Evolutionary conservation across 2,888 invertebrate genomes (phyloP), one percentile per base, ranked within the genome.

Genomic region (Macroteleia sp.): DNA sequence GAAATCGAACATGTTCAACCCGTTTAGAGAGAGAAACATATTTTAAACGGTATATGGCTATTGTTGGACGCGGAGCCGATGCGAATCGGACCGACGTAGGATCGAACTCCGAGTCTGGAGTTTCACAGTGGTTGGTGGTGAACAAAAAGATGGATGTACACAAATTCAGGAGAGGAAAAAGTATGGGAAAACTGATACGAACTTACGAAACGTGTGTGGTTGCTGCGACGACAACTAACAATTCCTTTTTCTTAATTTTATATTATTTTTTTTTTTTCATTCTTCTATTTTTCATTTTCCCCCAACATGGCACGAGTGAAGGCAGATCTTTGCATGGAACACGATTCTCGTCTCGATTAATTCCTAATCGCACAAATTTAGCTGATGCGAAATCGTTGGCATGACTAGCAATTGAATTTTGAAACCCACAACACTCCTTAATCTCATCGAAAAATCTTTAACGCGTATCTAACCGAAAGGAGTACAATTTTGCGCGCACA

Each of bases 1-100:
- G 87, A 88, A 89, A 90, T 90, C 89, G 90, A 91, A 89, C 89
- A 87, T 89, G 86, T 87, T 87, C 87, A 86, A 89, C 87, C 87
- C 88, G 83, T 89, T 85, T 86, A 82, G 82, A 83, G 86, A 87
- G 85, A 84, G 82, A 86, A 87, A 88, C 86, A 83, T 81, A 82
- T 77, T 82, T 75, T 66, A 70, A 79, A 80, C 76, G 71, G 67
- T 78, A 52, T 66, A 62, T 59, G 69, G 61, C 64, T 67, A 73
- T 73, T 61, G 74, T 62, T 50, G 34, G 8, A 25, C 69, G 32
- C 36, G 39, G 39, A 14, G 22, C 32, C 57, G 19, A 19, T 25
- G 39, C 14, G 3, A 3, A 28, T 12, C 32, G 44, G 44, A 46
- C 39, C 36, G 36, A 17, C 62, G 62, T 14, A 28, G 39, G 46